Conservation (phyloP, 1,140 invertebrate species). For the Neodiprion fabricii region DNA sequence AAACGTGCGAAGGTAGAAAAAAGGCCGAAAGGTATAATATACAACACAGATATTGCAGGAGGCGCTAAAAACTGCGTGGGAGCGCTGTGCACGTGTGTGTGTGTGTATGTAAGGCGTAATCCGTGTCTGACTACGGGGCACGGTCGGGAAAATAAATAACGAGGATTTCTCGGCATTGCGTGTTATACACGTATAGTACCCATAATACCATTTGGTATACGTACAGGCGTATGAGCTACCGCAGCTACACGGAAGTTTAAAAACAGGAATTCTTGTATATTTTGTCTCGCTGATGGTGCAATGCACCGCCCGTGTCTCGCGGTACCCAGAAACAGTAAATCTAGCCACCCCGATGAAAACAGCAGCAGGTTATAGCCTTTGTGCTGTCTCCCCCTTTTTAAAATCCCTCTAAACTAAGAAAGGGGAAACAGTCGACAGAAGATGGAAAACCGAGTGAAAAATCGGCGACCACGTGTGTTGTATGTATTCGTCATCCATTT, state of each 20-base stretch:
- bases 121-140: neutral
- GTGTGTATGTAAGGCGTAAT: neutral
- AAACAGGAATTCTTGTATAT: slow-evolving; percentile 6
- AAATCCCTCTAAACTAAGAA: neutral
- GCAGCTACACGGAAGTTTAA: neutral
- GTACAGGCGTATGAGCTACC: no score
- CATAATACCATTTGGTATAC: no score
- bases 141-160: neutral
- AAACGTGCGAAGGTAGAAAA: no score
- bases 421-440: no score
- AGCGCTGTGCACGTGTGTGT: neutral
- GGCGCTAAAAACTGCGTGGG: no score
- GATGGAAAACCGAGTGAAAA: no score
- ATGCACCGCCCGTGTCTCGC: neutral
- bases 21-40: no score
- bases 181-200: neutral
- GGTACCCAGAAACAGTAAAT: neutral
- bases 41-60: no score
- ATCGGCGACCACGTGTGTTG: no score
- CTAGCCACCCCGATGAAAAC: neutral
- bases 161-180: neutral
- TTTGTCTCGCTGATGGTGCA: neutral
- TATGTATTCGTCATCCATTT: no score
- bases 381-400: neutral
- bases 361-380: no score